Evolutionary conservation across 2,113 vertebrate genomes (phyloP).

Genomic region (Microcebus murinus): DNA sequence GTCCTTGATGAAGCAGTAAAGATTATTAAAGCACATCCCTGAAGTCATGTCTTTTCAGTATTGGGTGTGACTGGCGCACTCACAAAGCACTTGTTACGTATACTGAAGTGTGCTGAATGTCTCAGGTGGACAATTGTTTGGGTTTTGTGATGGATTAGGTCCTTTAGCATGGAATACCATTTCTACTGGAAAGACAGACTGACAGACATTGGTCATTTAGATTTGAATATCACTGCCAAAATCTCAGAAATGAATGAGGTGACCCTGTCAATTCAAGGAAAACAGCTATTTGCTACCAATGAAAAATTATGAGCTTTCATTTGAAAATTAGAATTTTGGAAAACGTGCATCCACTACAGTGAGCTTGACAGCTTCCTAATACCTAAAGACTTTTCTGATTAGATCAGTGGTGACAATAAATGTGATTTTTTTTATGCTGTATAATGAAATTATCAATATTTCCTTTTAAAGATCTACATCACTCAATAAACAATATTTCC

Average conservation of each 20-base stretch:
- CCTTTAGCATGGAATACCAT: background rate
- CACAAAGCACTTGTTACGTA: background rate
- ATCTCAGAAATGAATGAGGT: background rate
- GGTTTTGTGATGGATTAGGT: background rate
- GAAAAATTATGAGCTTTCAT: background rate
- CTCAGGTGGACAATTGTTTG: background rate
- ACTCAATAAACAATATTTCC: background rate
- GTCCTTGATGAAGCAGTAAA: background rate
- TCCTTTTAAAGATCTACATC: background rate
- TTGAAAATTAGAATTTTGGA: slow-evolving; percentile 42
- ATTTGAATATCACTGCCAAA: background rate
- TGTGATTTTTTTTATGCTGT: background rate
- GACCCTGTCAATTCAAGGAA: slow-evolving; percentile 6
- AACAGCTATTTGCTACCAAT: background rate
- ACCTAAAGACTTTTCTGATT: background rate
- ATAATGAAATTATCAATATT: background rate
- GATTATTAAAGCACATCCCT: background rate
- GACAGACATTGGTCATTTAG: background rate
- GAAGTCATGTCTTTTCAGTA: background rate
- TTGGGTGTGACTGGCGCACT: background rate
- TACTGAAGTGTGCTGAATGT: background rate
- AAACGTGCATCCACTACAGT: background rate
- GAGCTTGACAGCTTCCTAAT: background rate
- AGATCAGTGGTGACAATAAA: background rate
- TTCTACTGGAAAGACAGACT: background rate